Evolutionary conservation across 2,888 invertebrate genomes (phyloP).

Genomic region (Ochropacha duplaris): DNA sequence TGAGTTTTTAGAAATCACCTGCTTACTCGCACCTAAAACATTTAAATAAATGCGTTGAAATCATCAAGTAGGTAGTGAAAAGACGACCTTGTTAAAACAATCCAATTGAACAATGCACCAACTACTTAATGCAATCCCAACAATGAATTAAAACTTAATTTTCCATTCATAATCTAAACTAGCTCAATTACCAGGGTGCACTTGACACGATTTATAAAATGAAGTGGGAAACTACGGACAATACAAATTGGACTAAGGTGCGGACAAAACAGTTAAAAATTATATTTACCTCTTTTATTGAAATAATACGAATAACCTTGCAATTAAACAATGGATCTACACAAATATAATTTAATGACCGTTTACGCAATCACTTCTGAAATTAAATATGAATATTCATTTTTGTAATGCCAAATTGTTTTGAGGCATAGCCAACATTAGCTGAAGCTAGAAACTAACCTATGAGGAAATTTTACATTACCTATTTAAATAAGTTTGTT

Average conservation of each 20-base stretch:
- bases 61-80: not conserved
- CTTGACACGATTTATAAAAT: conserved; percentile 69
- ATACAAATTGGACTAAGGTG: conserved; percentile 31
- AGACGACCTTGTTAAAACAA: conserved; percentile 49
- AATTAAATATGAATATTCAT: not conserved
- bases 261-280: conserved; percentile 4
- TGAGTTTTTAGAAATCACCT: not conserved
- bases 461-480: too few relatives aligned
- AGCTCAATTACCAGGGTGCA: conserved; percentile 59
- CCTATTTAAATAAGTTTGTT: too few relatives aligned
- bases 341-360: conserved; percentile 26
- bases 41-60: too few relatives aligned
- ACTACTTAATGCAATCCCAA: conserved; percentile 19
- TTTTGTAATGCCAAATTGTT: not conserved
- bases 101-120: conserved; percentile 59
- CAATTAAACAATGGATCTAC: conserved; percentile 43
- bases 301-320: conserved; percentile 36
- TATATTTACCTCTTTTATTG: conserved; percentile 18
- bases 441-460: too few relatives aligned
- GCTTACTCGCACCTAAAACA: too few relatives aligned
- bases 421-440: not conserved
- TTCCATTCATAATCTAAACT: conserved; percentile 55
- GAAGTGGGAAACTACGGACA: conserved; percentile 69
- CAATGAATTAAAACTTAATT: conserved; percentile 56
- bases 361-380: conserved; percentile 18